Evolutionary conservation across 2,797 vertebrate genomes (phyloP), one percentile per base, ranked within the genome.

Genomic region (Phalloptychus januarius): DNA sequence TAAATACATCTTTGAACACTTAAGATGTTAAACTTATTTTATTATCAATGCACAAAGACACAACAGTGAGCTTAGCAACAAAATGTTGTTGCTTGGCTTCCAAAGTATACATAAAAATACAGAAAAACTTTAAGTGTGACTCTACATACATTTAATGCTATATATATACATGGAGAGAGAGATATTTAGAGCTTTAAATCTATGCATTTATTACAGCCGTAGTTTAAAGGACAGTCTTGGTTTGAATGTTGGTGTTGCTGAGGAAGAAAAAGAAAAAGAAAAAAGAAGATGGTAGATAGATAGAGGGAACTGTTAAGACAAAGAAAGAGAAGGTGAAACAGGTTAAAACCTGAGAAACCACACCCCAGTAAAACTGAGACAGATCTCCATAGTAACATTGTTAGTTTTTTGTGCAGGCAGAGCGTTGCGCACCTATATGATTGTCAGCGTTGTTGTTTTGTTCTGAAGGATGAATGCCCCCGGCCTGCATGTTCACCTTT

Each of bases 361-460:
- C 28, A 42, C 71, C 71, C 70, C 12, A 36, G 5, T 38, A 7
- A 72, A 52, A 38, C 71, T 15, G 48, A 54, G 46, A 52, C 10
- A 25, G 18, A 50, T 72, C 40, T 70, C 67, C 40, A 42, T 28
- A 15, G 40, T 40, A 70, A 70, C 67, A n/a, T 16, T 70, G 25
- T 70, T 70, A 13, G 23, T 28, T 70, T 54, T n/a, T 70, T 44
- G 25, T 70, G 67, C 40, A 70, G 25, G 40, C 67, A 42, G 38
- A 70, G 5, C 25, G n/a, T 70, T 44, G n/a, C 11, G 11, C 3
- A 2, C 11, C 67, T n/a, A 44, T n/a, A 44, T 44, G 40, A 70
- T 70, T 70, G 38, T 44, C 67, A 70, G 67, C 28, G 25, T 44
- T 44, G 65, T 67, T 67, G 67, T 70, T 70, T 70, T 44, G 67